Conservation (phyloP, 2,797 vertebrate species). For the Chelidonichthys spinosus region DNA sequence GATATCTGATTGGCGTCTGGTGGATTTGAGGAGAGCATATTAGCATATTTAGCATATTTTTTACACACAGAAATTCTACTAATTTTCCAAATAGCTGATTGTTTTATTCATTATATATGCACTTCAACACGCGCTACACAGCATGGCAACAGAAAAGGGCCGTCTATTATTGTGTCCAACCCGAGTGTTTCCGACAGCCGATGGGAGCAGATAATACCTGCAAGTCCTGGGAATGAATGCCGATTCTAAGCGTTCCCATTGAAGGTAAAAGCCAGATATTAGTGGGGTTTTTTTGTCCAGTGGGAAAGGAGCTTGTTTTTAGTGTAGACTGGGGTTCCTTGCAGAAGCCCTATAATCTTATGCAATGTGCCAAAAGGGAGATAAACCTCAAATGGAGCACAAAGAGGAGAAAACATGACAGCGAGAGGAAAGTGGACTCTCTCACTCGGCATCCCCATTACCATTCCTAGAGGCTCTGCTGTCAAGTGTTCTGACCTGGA, state of each 20-base stretch:
- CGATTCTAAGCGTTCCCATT: no score
- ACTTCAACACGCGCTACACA: neutral
- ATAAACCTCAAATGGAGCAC: neutral
- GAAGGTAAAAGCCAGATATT: neutral
- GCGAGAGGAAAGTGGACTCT: neutral
- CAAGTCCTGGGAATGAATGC: no score
- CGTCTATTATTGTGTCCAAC: neutral
- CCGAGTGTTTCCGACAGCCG: neutral
- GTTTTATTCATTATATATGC: neutral
- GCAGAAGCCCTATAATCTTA: conserved; percentile 1
- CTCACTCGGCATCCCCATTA: neutral
- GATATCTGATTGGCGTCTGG: neutral
- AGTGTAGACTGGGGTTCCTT: neutral
- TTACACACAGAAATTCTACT: neutral
- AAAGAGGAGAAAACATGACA: neutral
- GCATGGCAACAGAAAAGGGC: neutral
- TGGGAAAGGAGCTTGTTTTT: conserved; percentile 35
- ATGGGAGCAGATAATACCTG: no score
- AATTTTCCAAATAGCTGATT: neutral
- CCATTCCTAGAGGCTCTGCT: neutral
- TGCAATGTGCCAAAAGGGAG: neutral
- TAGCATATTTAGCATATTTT: neutral
- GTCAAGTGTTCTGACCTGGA: neutral
- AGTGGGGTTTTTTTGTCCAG: neutral
- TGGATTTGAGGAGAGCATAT: no score